A percentile compares a stretch with the other conserved stretches of the same genome.
Conservation (phyloP, 2,797 vertebrate genomes). For the Glossophaga mutica region DNA sequence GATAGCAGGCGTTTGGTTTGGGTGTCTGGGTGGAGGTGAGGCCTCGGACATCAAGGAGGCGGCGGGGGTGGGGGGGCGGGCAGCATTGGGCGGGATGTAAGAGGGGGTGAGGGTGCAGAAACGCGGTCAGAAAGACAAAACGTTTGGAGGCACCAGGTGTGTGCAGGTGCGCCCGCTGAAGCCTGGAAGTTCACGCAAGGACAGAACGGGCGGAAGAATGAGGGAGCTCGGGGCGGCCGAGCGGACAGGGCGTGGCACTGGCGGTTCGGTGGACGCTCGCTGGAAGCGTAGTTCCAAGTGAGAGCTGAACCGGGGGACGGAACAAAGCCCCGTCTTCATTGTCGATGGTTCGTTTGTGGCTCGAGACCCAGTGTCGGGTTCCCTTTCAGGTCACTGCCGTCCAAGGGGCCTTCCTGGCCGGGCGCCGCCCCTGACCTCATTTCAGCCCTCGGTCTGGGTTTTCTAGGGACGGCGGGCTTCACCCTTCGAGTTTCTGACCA, state of each 20-base stretch:
- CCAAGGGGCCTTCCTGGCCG: neutral
- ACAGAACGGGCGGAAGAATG: fast-evolving
- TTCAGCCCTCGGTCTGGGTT: neutral
- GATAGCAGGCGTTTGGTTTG: too few species aligned
- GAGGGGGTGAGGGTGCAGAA: neutral
- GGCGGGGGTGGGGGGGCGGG: too few species aligned
- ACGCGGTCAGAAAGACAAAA: neutral
- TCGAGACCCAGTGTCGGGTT: neutral
- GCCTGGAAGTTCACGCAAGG: neutral
- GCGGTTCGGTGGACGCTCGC: fast-evolving
- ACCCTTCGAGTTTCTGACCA: neutral
- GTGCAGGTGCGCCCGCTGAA: fast-evolving
- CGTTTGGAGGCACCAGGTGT: neutral
- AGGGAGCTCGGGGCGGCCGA: fast-evolving
- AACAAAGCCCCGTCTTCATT: neutral
- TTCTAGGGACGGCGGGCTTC: neutral
- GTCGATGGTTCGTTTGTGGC: neutral
- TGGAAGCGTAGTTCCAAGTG: neutral
- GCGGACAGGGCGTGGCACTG: fast-evolving
- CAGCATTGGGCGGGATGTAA: neutral
- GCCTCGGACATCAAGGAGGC: fast-evolving
- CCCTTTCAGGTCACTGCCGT: neutral
- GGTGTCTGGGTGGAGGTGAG: fast-evolving
- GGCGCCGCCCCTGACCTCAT: neutral
- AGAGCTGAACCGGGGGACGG: neutral